A percentile compares a stretch with the other conserved stretches of the same genome.
These are phyloP conservation scores for Marmota flaviventris DNA, from an alignment of 2,113 vertebrate species.

Conservation along the genomic window DNA sequence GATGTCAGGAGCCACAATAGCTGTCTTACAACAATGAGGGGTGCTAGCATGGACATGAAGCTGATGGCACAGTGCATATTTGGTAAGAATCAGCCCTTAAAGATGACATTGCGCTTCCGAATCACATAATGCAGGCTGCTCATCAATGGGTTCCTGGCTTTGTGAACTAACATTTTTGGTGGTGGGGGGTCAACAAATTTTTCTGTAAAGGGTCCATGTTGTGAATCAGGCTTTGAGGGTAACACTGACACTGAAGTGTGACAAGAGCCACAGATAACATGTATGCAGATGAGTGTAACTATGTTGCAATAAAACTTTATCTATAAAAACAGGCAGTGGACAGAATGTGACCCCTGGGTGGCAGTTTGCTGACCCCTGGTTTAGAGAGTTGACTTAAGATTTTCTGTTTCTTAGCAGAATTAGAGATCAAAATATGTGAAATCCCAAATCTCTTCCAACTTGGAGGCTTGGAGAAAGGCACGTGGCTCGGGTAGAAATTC, in stretches of 20 bases:
- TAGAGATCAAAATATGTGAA: not conserved
- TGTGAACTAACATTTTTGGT: not conserved
- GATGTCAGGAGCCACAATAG: not conserved
- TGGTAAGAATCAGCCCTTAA: not conserved
- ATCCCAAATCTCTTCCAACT: not conserved
- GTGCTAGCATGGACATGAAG: not conserved
- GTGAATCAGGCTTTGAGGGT: not conserved
- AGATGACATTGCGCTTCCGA: not conserved
- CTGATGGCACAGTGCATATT: not conserved
- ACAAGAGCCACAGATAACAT: not conserved
- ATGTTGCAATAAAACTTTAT: not conserved
- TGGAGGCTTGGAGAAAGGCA: not conserved
- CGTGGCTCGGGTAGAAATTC: constrained; percentile 31
- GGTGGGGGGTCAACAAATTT: not conserved
- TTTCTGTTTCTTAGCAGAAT: not conserved
- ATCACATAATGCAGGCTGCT: not conserved
- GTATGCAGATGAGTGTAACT: not conserved
- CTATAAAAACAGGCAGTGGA: not conserved
- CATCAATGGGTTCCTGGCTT: not conserved
- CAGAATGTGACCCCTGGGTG: not conserved
- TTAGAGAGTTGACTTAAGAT: not conserved
- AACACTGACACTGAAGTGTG: not conserved
- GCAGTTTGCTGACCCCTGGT: not conserved
- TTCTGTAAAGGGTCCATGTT: not conserved
- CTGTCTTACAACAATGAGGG: not conserved